Base-by-base conservation (phyloP, 2,888 invertebrate species). In the Deilephila porcellus region DNA sequence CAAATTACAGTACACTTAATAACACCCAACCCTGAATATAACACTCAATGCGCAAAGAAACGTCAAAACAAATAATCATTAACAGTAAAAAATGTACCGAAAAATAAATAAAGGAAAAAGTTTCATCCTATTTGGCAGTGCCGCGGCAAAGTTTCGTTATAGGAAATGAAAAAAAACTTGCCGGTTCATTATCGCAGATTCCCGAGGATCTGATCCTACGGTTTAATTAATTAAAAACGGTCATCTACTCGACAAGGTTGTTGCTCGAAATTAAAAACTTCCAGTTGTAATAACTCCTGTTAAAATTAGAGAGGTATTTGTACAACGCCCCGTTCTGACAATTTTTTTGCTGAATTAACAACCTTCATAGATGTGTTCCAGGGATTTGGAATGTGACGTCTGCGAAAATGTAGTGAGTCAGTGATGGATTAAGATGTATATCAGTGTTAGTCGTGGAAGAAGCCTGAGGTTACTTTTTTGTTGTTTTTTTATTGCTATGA, bases 161-260 rank as follows among this genome's bases (percentile, higher is more conserved):
- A 71, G 74, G 52, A 78, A 80, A 83, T 79, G 78, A 81, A 80
- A 82, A 79, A 84, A 83, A 80, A 79, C 78, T 76, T 81, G 77
- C 76, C 74, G 75, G 81, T 85, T 86, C 85, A 86, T 84, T 86
- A 85, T 84, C 80, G 71, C 82, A 79, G 83, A 83, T 81, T 81
- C 81, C 80, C 79, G 81, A 76, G 76, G 78, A 82, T 79, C 80
- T 76, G 81, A 83, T 78, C 75, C 74, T 19, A 78, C 81, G 53
- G 80, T 83, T 86, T 86, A 86, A 86, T 86, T 86, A 86, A 87
- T 86, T 86, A 86, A 86, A 86, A 86, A 81, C 82, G 80, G 76
- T 76, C 78, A 82, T 81, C 82, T 77, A 77, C 78, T 81, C 81
- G 83, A 81, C 79, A 86, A 82, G 80, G 83, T 79, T 78, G 78